Conservation (phyloP, 2,797 vertebrate species). For the Choloepus didactylus region DNA sequence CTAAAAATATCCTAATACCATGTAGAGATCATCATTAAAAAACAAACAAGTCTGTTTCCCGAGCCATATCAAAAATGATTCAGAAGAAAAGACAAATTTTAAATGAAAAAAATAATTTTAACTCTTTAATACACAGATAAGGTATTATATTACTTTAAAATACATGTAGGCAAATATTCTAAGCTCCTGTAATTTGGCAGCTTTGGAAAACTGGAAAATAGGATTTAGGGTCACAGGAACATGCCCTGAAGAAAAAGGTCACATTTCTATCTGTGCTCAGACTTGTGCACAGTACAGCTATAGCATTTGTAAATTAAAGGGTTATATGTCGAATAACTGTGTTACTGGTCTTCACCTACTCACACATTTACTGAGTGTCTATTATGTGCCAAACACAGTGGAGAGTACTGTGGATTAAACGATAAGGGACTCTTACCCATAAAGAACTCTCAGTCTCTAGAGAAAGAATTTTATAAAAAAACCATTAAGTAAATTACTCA, state of each 20-base stretch:
- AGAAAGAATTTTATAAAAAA: slow-evolving; percentile 53
- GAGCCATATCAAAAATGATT: slow-evolving; percentile 23
- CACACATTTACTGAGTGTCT: slow-evolving; percentile 25
- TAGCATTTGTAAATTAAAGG: not conserved
- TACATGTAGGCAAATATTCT: not conserved
- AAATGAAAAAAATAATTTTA: not conserved
- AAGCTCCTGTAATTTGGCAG: not conserved
- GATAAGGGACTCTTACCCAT: not conserved
- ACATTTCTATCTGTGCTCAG: slow-evolving; percentile 1
- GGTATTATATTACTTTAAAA: slow-evolving; percentile 6
- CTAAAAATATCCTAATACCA: not conserved
- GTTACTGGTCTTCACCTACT: slow-evolving; percentile 1
- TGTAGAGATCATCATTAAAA: slow-evolving; percentile 40
- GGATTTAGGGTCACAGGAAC: not conserved
- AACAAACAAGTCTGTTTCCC: slow-evolving; percentile 61
- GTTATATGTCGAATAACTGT: not conserved
- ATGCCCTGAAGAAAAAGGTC: not conserved
- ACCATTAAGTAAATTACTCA: not conserved
- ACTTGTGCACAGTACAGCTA: not conserved
- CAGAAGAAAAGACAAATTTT: slow-evolving; percentile 33
- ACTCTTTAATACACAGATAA: not conserved
- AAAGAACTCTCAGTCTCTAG: not conserved
- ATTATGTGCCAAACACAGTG: not conserved
- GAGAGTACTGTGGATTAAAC: not conserved
- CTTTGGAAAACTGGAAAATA: not conserved